A percentile compares a stretch with the other conserved stretches of the same genome.
Evolutionary conservation across 2,888 invertebrate species (phyloP).

Genomic region (Agrilus cyanescens): DNA sequence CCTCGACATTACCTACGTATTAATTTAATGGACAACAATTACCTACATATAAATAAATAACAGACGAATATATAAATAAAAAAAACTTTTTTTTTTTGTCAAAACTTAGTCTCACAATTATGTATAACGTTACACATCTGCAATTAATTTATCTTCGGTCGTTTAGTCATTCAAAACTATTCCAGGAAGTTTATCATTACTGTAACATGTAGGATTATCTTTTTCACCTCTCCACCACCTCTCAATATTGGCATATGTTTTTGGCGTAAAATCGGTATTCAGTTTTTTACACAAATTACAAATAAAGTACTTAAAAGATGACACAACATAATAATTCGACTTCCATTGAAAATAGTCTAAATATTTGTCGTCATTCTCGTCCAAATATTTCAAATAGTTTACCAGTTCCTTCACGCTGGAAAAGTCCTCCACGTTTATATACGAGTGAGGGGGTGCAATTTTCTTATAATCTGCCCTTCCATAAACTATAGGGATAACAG

Average conservation of each 20-base stretch:
- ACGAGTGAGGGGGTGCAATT: constrained; percentile 40
- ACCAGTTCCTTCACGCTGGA: constrained; percentile 38
- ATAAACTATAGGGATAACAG: constrained; percentile 54
- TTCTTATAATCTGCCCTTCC: constrained; percentile 49
- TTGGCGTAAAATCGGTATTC: constrained; percentile 17
- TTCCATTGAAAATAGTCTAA: constrained; percentile 48
- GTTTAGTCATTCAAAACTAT: too few species aligned
- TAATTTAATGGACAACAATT: too few species aligned
- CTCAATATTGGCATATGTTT: constrained; percentile 16
- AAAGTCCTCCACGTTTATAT: constrained; percentile 46
- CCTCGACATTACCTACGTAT: too few species aligned
- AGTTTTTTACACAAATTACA: constrained; percentile 24
- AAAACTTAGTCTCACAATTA: too few species aligned
- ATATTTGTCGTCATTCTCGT: constrained; percentile 39
- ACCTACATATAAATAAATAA: too few species aligned
- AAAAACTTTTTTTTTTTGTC: too few species aligned
- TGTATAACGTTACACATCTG: too few species aligned
- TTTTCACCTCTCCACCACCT: constrained; percentile 19
- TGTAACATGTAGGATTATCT: constrained; percentile 9
- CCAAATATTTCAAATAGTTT: constrained; percentile 38
- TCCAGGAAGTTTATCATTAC: background rate
- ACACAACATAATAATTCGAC: constrained; percentile 22
- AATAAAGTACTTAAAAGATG: constrained; percentile 10
- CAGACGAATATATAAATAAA: too few species aligned
- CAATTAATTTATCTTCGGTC: too few species aligned